Base-by-base conservation (phyloP, 2,797 vertebrate species). In the Acestrorhynchus altus region DNA sequence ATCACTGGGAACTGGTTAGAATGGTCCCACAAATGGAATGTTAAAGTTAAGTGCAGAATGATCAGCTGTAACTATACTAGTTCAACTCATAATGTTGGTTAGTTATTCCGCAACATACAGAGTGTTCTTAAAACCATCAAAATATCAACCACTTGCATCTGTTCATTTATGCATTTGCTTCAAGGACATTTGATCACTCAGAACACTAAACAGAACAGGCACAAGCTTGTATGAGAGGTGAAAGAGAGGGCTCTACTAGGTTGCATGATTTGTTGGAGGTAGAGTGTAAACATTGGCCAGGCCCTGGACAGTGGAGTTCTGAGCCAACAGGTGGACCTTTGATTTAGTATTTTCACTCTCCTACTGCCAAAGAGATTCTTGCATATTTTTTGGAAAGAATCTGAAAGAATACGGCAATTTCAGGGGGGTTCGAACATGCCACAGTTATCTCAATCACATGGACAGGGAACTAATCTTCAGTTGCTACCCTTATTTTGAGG, bases 251-350 rank as follows among this genome's bases (percentile, higher is more conserved):
- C 7, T 52, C 10, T 72, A 49, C 8, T 28, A 60, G 61, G 54
- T 73, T 70, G 57, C 20, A 31, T 31, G 31, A 26, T 73, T 39
- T 3, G 8, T 2, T 56, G 57, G 47, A 59, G 74, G 74, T 74
- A 73, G 63, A 61, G 56, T 63, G 61, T 68, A 20, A 59, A 49
- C 40, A 71, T 49, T 80, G 59, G 66, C 59, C 66, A 64, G 72
- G 66, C 54, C 72, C 20, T 71, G 47, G 35, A 42, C 61, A 52
- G 31, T 51, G 20, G 44, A 20, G 64, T 49, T 35, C 66, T 46
- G 72, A 71, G 59, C 59, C 72, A 75, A n/a, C n/a, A 59, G 31
- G 51, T 22, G 56, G 31, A 64, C 67, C 40, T 74, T 80, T 76
- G 59, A 71, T 71, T 75, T 75, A 64, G 24, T 71, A 59, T 31